Evolutionary conservation across 2,888 invertebrate species (phyloP).

Genomic region (Troides oblongomaculatus): DNA sequence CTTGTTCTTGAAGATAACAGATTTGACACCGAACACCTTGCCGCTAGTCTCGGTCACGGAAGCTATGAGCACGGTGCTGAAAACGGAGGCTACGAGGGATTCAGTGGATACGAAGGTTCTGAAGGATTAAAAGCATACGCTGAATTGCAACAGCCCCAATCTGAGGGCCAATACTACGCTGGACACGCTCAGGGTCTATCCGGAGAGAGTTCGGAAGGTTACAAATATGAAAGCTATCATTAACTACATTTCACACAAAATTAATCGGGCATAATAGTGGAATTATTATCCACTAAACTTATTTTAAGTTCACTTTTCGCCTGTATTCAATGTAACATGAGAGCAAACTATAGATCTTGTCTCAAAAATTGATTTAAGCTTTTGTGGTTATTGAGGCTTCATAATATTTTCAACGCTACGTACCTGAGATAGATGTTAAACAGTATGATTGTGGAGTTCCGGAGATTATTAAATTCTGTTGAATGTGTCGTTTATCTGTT

Average conservation of each 20-base stretch:
- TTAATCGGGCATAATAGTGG: constrained; percentile 47
- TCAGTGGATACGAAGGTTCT: constrained; percentile 57
- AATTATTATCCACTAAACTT: constrained; percentile 43
- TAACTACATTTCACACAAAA: constrained; percentile 49
- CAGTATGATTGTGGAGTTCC: constrained; percentile 48
- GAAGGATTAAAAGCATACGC: constrained; percentile 66
- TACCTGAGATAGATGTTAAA: constrained; percentile 70
- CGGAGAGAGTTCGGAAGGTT: constrained; percentile 62
- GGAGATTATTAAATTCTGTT: constrained; percentile 45
- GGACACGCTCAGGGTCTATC: constrained; percentile 55
- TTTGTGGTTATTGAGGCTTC: constrained; percentile 45
- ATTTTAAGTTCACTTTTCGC: constrained; percentile 61
- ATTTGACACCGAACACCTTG: constrained; percentile 62
- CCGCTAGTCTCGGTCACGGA: constrained; percentile 45
- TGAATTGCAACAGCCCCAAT: constrained; percentile 56
- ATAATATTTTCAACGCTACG: constrained; percentile 47
- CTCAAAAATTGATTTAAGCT: constrained; percentile 42
- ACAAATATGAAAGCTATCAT: constrained; percentile 63
- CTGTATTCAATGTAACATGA: constrained; percentile 44
- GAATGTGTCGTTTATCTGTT: constrained; percentile 35
- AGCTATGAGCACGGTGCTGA: constrained; percentile 49
- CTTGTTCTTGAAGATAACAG: constrained; percentile 81
- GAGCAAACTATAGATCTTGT: constrained; percentile 32
- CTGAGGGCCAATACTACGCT: constrained; percentile 56
- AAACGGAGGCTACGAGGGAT: constrained; percentile 46